Base-by-base conservation (phyloP, 2,113 vertebrate species). In the Acanthisitta chloris region DNA sequence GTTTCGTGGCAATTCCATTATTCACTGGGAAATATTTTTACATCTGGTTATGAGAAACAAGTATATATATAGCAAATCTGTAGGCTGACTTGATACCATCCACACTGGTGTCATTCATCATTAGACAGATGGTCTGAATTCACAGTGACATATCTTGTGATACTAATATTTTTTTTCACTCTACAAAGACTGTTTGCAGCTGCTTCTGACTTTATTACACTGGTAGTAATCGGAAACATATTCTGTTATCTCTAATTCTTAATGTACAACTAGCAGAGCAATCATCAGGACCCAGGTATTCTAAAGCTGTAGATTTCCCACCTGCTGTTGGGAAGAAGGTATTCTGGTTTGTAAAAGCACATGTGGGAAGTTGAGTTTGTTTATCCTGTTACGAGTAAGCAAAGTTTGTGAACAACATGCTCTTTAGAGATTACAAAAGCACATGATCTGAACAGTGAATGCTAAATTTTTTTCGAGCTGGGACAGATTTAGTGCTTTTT, bases 51-150 rank as follows among this genome's bases (percentile, higher is more conserved):
- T n/a, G 42, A 78, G 24, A 88, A 80, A 59, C 33, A 19, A 51
- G 25, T 73, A 51, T 73, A 95, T 77, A 73, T 81, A 84, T 73
- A 81, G 48, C 38, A 80, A 71, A 48, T 55, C 43, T 84, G 88
- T 86, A 84, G 82, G 83, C 28, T 90, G 83, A 69, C 65, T 88
- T 81, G 72, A 80, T 91, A 78, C 65, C 58, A 73, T 92, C 92
- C 64, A 78, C 49, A 55, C 33, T 70, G 69, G 64, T 78, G 82
- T 77, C 80, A 54, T 92, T 90, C 76, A 92, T 81, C 88, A 83
- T 86, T 78, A 92, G 38, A 54, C 79, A 95, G 82, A 86, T 88
- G 80, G 91, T 23, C 66, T 29, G 72, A 92, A 86, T 91, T 90
- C 59, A 73, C 24, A 71, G 82, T 59, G 59, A 84, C 42, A 57